Evolutionary conservation across 2,888 invertebrate species (phyloP).

Genomic region (Chymomyza caudatula): DNA sequence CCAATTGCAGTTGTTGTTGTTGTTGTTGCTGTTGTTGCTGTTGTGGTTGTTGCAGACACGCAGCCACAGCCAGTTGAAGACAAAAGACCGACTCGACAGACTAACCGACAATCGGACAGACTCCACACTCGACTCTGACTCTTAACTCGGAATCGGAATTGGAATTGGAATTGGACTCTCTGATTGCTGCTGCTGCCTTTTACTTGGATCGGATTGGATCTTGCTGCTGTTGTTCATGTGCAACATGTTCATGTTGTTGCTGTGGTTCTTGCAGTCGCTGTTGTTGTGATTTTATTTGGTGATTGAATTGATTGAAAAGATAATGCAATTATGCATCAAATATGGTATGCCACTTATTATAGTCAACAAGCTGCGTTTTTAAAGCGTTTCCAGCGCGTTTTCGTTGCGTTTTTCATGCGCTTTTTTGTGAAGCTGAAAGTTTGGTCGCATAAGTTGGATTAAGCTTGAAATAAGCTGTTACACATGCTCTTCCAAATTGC

Average conservation of each 20-base stretch:
- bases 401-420: neutral
- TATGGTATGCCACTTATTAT: constrained; percentile 27
- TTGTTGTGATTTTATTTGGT: constrained; percentile 47
- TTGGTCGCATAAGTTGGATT: no score
- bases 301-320: constrained; percentile 59
- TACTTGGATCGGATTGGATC: neutral
- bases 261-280: constrained; percentile 7
- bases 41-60: constrained; percentile 4
- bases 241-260: neutral
- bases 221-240: no score
- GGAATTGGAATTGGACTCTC: neutral
- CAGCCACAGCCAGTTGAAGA: neutral
- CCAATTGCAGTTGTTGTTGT: neutral
- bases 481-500: no score
- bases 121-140: neutral
- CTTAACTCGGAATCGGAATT: neutral
- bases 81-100: neutral
- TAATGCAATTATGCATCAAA: constrained; percentile 70
- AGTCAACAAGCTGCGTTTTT: neutral
- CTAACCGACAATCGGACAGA: neutral
- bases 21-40: constrained; percentile 1
- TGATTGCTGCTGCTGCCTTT: constrained; percentile 9
- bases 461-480: no score
- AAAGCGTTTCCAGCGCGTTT: neutral
- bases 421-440: no score